A percentile compares a stretch with the other conserved stretches of the same genome.
These are phyloP conservation scores for Drosophila paramelanica DNA, from an alignment of 2,888 invertebrate genomes.

Conservation along the genomic window DNA sequence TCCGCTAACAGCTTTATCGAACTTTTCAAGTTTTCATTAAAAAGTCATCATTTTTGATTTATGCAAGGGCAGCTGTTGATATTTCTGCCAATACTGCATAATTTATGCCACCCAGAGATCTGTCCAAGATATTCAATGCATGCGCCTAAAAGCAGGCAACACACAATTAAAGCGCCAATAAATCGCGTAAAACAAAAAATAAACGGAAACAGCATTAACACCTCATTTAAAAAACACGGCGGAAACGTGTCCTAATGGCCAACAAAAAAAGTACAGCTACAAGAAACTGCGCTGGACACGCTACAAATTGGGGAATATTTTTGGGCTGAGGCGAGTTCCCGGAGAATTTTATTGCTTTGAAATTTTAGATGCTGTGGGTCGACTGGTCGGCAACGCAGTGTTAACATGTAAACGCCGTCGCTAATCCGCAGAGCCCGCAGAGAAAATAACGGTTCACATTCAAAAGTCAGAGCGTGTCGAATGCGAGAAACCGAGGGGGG, in stretches of 20 bases:
- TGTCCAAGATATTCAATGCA: conserved; percentile 20
- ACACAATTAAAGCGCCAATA: conserved; percentile 50
- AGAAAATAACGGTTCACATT: conserved; percentile 24
- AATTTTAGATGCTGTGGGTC: conserved; percentile 60
- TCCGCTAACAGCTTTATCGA: conserved; percentile 26
- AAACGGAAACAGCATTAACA: conserved; percentile 60
- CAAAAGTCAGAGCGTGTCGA: conserved; percentile 42
- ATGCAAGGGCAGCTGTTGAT: conserved; percentile 63
- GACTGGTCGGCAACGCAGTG: conserved; percentile 22
- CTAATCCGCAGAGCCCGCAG: conserved; percentile 34
- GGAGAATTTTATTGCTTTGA: conserved; percentile 70
- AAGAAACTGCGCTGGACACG: conserved; percentile 48
- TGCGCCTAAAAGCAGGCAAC: conserved; percentile 38
- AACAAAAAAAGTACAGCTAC: conserved; percentile 15
- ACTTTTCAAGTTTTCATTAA: conserved; percentile 56
- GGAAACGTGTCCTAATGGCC: conserved; percentile 53
- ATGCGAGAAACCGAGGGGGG: conserved; percentile 17
- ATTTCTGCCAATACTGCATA: conserved; percentile 29
- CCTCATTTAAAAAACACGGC: conserved; percentile 61
- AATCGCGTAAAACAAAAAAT: conserved; percentile 35
- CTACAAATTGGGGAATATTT: conserved; percentile 28
- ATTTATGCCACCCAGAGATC: conserved; percentile 2
- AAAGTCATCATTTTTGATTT: conserved; percentile 74
- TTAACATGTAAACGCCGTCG: conserved; percentile 55
- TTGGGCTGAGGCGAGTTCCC: conserved; percentile 1